Evolutionary conservation across 2,888 invertebrate genomes (phyloP).

Genomic region (Kryphioiulus occultus): DNA sequence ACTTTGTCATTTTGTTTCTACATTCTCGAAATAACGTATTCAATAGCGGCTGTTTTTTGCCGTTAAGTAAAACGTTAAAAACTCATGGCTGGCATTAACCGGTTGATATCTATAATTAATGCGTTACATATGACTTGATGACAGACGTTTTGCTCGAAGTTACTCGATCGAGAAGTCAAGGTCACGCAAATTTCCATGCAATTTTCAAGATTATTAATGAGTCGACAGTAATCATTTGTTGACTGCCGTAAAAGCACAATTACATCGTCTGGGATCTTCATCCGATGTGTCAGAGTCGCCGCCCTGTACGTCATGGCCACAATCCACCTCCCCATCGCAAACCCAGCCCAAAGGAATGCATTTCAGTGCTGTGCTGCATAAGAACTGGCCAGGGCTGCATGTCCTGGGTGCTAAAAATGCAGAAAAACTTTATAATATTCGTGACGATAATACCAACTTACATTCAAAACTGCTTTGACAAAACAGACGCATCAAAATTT

Average conservation of each 20-base stretch:
- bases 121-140: neutral
- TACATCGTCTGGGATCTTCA: constrained; percentile 73
- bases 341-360: constrained; percentile 79
- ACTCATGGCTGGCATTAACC: neutral
- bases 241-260: constrained; percentile 56
- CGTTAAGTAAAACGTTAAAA: too few species aligned
- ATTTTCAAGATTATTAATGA: neutral
- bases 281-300: constrained; percentile 69
- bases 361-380: constrained; percentile 73
- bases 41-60: too few species aligned
- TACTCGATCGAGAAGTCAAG: neutral
- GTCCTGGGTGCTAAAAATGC: constrained; percentile 64
- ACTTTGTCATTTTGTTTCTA: too few species aligned
- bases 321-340: constrained; percentile 80
- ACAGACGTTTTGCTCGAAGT: neutral
- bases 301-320: constrained; percentile 64
- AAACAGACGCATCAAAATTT: neutral
- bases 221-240: neutral
- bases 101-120: neutral
- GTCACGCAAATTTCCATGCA: neutral
- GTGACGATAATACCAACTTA: neutral
- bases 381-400: constrained; percentile 73
- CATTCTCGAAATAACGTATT: too few species aligned
- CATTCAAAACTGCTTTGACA: neutral
- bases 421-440: constrained; percentile 27